A percentile compares a stretch with the other conserved stretches of the same genome.
Conservation (phyloP, 2,888 invertebrate genomes). For the Anaspis maculata region DNA sequence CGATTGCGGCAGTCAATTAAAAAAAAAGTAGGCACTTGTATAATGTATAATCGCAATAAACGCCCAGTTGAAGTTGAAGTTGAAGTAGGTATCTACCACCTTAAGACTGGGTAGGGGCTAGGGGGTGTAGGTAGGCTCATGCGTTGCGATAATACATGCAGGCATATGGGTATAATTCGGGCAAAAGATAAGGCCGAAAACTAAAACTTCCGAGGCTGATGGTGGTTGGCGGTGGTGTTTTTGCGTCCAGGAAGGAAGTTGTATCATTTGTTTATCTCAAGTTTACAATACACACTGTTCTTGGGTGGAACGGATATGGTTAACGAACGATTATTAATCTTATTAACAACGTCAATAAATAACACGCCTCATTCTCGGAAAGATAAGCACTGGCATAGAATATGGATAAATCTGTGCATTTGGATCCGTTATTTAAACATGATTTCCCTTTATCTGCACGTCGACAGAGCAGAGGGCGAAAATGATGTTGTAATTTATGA, state of each 20-base stretch:
- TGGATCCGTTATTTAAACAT: constrained; percentile 13
- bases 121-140: no score
- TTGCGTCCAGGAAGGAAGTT: constrained; percentile 7
- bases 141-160: no score
- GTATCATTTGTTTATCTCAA: constrained; percentile 15
- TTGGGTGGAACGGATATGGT: constrained; percentile 9
- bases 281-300: constrained; percentile 13
- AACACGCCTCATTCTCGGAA: constrained; percentile 12
- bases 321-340: constrained; percentile 14
- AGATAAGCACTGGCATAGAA: constrained; percentile 9
- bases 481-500: constrained; percentile 16
- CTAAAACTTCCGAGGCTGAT: constrained; percentile 9
- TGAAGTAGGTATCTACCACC: no score
- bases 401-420: constrained; percentile 13
- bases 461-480: constrained; percentile 11
- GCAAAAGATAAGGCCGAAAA: constrained; percentile 9
- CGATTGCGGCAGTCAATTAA: no score
- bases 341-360: constrained; percentile 17
- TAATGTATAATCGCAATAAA: no score
- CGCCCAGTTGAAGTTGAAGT: no score
- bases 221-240: constrained; percentile 7
- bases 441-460: constrained; percentile 14
- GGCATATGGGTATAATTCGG: constrained; percentile 10
- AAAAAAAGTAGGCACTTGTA: no score
- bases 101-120: no score